Percentiles rank a stretch among this genome's conserved stretches.
Evolutionary conservation across 2,113 vertebrate genomes (phyloP).

Genomic region (Rutilus rutilus): DNA sequence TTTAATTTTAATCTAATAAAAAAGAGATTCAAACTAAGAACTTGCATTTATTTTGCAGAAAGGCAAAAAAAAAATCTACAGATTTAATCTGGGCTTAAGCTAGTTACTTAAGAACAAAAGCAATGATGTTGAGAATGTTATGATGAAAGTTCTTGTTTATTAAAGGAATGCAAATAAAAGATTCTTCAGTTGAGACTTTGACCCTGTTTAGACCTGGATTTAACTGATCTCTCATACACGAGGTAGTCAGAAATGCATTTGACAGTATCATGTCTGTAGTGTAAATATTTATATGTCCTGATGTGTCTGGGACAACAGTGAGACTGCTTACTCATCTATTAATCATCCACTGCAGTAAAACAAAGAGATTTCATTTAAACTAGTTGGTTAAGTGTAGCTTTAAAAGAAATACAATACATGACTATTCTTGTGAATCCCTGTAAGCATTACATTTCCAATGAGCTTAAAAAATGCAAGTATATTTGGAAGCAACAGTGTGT

Average conservation of each 20-base stretch:
- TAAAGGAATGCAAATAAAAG: constrained; percentile 23
- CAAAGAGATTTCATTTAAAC: neutral
- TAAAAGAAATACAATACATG: neutral
- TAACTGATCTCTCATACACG: neutral
- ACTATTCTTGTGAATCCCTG: neutral
- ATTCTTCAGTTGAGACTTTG: neutral
- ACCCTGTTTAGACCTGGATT: neutral
- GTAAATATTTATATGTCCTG: neutral
- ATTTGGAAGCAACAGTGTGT: neutral
- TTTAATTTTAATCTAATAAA: neutral
- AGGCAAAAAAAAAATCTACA: neutral
- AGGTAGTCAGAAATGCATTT: neutral
- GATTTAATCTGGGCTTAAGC: no score
- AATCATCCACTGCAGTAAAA: neutral
- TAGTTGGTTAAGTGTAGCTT: neutral
- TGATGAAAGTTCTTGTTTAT: constrained; percentile 28
- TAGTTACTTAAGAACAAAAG: no score
- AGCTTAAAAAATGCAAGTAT: neutral
- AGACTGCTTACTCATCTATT: neutral
- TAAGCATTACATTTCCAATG: neutral
- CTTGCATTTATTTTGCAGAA: neutral
- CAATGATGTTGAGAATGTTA: neutral
- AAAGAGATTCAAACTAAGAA: neutral
- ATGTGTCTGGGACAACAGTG: neutral
- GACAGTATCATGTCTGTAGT: neutral